Percentiles rank a stretch among this genome's conserved stretches.
Evolutionary conservation across 2,888 invertebrate genomes (phyloP).

Genomic region (Colletes collaris): DNA sequence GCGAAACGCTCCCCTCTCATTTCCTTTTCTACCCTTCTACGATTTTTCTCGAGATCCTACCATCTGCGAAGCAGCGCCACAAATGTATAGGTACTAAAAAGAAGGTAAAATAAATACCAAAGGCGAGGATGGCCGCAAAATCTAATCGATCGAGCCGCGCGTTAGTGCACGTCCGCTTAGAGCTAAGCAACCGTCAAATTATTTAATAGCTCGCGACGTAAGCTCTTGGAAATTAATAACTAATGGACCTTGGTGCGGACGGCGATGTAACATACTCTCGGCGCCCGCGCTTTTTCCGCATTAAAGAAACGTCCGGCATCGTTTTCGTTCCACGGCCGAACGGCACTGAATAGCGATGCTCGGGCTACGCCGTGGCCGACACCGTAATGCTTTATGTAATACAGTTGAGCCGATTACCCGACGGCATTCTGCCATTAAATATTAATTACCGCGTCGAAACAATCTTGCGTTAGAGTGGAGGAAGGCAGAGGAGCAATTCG

Average conservation of each 20-base stretch:
- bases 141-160: background rate
- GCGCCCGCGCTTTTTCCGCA: conserved; percentile 23
- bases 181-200: background rate
- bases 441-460: conserved; percentile 64
- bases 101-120: too few species aligned
- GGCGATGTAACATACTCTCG: conserved; percentile 24
- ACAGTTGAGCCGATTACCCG: conserved; percentile 67
- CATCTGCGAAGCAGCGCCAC: too few species aligned
- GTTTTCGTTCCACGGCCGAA: conserved; percentile 20
- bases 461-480: conserved; percentile 35
- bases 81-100: too few species aligned
- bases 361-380: conserved; percentile 5
- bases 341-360: conserved; percentile 37
- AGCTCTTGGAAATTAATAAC: conserved; percentile 12
- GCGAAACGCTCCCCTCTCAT: too few species aligned
- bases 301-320: conserved; percentile 49
- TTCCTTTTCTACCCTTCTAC: too few species aligned
- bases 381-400: conserved; percentile 55
- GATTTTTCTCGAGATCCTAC: too few species aligned
- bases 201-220: background rate
- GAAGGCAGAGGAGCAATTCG: conserved; percentile 5
- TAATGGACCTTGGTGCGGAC: conserved; percentile 18
- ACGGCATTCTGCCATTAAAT: conserved; percentile 61
- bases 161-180: too few species aligned
- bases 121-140: too few species aligned